These are phyloP conservation scores for Anabas testudineus DNA, from an alignment of 2,797 vertebrate species.

Conservation along the genomic window DNA sequence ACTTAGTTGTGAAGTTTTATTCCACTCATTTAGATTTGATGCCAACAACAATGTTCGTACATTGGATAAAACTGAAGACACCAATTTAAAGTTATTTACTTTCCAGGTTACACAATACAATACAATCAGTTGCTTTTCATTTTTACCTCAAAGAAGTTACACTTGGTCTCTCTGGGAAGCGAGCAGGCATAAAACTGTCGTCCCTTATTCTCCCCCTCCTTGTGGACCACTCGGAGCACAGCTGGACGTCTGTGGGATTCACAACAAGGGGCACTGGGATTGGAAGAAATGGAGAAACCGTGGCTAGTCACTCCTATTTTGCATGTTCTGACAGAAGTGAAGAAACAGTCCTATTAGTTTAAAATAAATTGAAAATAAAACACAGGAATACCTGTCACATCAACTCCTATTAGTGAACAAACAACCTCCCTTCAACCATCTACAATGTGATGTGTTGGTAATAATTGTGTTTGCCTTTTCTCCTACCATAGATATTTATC, in stretches of 20 bases:
- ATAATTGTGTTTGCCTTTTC: constrained; percentile 36
- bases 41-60: background rate
- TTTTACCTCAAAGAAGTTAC: constrained; percentile 92
- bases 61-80: background rate
- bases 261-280: constrained; percentile 81
- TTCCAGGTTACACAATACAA: background rate
- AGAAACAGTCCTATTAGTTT: constrained; percentile 65
- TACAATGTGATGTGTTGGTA: constrained; percentile 28
- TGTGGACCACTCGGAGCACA: constrained; percentile 88
- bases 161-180: constrained; percentile 85
- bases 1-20: constrained; percentile 19
- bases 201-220: constrained; percentile 92
- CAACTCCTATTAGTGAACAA: constrained; percentile 57
- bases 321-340: constrained; percentile 76
- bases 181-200: constrained; percentile 92
- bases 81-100: background rate
- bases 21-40: constrained; percentile 10
- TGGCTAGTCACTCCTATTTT: constrained; percentile 51
- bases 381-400: constrained; percentile 49
- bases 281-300: constrained; percentile 30
- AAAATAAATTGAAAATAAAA: constrained; percentile 52
- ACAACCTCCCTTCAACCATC: constrained; percentile 25
- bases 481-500: constrained; percentile 39
- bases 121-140: constrained; percentile 6
- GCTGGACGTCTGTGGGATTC: constrained; percentile 83